Conservation (phyloP, 2,797 vertebrate genomes). For the Neosilurus mollespiculum region DNA sequence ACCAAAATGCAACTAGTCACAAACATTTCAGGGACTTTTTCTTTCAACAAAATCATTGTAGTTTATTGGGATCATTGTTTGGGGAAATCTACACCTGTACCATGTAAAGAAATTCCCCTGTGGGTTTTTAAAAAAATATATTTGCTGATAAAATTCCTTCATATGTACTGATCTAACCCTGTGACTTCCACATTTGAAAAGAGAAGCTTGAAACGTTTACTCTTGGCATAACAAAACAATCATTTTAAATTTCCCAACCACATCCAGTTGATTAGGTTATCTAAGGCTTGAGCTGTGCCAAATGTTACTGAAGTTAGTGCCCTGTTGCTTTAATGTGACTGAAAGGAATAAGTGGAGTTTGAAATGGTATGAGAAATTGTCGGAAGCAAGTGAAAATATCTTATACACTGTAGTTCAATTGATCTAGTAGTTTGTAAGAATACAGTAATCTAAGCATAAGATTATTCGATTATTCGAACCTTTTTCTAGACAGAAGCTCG, state of each 20-base stretch:
- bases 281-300: background rate
- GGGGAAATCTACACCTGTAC: background rate
- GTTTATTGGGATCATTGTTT: background rate
- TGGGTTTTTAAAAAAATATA: background rate
- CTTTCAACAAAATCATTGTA: background rate
- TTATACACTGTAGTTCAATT: too few relatives aligned
- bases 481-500: too few relatives aligned
- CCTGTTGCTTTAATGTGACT: background rate
- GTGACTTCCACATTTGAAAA: conserved; percentile 23
- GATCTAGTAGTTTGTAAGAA: too few relatives aligned
- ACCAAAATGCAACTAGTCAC: background rate
- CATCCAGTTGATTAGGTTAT: background rate
- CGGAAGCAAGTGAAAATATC: too few relatives aligned
- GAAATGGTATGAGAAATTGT: background rate
- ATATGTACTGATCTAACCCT: background rate
- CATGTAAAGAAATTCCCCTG: background rate
- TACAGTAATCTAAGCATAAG: too few relatives aligned
- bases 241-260: background rate
- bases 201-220: conserved; percentile 10
- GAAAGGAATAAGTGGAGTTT: background rate
- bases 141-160: background rate
- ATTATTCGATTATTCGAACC: too few relatives aligned
- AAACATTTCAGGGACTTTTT: background rate
- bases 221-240: background rate
- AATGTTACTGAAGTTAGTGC: too few relatives aligned